phyloP scores from a whole-genome alignment of 2,113 vertebrate genomes.

The Syrrhaptes paradoxus region DNA sequence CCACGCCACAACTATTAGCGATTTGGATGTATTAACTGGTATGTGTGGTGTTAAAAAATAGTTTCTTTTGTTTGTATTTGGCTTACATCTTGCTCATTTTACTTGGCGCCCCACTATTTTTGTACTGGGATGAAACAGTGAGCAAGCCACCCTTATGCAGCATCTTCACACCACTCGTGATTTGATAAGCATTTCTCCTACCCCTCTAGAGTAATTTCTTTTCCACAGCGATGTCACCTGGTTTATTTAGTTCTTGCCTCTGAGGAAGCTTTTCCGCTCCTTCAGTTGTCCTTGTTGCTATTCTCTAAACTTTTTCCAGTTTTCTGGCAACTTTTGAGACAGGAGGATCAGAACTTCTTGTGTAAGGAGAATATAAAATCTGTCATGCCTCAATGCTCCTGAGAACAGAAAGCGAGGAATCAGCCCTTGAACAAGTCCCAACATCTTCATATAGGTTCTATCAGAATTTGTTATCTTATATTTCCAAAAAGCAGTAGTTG shows the following conservation, averaged over 20 bases:
- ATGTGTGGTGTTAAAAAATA: background rate
- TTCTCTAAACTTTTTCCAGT: background rate
- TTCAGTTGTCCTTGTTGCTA: background rate
- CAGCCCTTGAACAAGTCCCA: background rate
- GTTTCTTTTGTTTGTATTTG: background rate
- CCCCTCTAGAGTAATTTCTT: background rate
- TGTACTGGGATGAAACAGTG: background rate
- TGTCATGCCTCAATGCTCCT: background rate
- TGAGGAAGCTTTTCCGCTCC: background rate
- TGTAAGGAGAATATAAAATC: background rate
- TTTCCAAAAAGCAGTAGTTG: conserved; percentile 17
- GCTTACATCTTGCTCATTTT: background rate
- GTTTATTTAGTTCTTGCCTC: background rate
- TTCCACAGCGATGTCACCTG: background rate
- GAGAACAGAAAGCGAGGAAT: background rate
- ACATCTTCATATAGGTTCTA: conserved; percentile 8
- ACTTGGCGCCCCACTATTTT: background rate
- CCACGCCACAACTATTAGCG: background rate
- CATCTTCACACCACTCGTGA: background rate
- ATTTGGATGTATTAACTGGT: background rate
- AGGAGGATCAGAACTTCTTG: background rate
- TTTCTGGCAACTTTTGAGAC: background rate
- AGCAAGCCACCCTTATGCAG: background rate
- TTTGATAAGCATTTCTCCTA: background rate
- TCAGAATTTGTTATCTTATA: conserved; percentile 7